Evolutionary conservation across 2,888 invertebrate genomes (phyloP), one percentile per base, ranked within the genome.

Genomic region (Archips crataeganus): DNA sequence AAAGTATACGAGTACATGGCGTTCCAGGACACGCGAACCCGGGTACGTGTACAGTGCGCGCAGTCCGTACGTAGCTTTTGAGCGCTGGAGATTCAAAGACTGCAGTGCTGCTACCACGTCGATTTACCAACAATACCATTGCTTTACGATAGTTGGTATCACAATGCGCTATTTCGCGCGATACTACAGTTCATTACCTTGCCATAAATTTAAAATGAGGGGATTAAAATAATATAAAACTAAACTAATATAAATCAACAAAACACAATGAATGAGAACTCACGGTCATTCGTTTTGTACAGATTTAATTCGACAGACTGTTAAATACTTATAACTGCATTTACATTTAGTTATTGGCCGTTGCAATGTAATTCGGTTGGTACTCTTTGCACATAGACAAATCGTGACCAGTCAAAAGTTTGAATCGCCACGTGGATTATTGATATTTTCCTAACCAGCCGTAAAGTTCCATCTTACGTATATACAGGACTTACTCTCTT

Each of bases 281-380:
- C 91, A 91, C 89, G 87, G 71, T 91, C 78, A 76, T 87, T 90
- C 85, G 83, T 93, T 93, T 93, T 94, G 93, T 94, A 93, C 93
- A 94, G 93, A 93, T 93, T 94, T 94, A 93, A 93, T 93, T 93
- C 89, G 92, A 92, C 91, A 92, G 92, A 92, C 87, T 91, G 91
- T 91, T 91, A 91, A 89, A 91, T 91, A 92, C 88, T 91, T 92
- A 89, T 89, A 88, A 91, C 89, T 92, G 92, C 89, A 84, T 91
- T 91, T 92, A 94, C 93, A 93, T 90, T 84, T 83, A 84, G 83
- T 85, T 87, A 87, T 88, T 87, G 89, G 90, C 90, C 85, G 82
- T 90, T 87, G 85, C 86, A 89, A 86, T 87, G 88, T 86, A 90
- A 93, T 92, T 93, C 92, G 92, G 92, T 89, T 87, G 92, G 92